Percentiles rank a stretch among this genome's conserved stretches.
phyloP scores from a whole-genome alignment of 53 echinoderm and acorn worm species.

The Arbacia lixula region DNA sequence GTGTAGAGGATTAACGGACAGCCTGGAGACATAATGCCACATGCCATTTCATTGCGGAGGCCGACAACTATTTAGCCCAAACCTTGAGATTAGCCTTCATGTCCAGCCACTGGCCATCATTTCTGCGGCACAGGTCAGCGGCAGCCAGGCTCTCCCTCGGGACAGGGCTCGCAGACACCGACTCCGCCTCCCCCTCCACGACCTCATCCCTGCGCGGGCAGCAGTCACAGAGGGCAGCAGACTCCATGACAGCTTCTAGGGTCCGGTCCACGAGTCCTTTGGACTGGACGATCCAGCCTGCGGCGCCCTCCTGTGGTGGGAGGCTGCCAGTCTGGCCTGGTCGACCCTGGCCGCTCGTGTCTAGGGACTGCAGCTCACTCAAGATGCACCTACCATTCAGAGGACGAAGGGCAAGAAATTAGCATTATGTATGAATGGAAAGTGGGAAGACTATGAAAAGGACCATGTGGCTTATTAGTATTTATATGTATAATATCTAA shows the following conservation, averaged over 20 bases:
- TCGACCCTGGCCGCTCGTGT: not conserved
- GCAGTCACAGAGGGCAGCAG: constrained; percentile 71
- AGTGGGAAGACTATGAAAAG: too few relatives aligned
- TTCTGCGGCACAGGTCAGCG: constrained; percentile 67
- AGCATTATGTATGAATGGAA: too few relatives aligned
- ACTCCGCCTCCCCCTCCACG: constrained; percentile 10
- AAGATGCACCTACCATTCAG: constrained; percentile 3
- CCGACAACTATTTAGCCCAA: too few relatives aligned
- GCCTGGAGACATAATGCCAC: too few relatives aligned
- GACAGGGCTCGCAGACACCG: constrained; percentile 52
- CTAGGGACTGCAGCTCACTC: constrained; percentile 26
- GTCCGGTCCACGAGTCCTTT: constrained; percentile 71
- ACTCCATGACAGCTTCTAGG: constrained; percentile 65
- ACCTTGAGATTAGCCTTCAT: constrained; percentile 77
- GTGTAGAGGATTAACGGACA: too few relatives aligned
- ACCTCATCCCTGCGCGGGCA: constrained; percentile 63
- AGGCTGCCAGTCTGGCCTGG: constrained; percentile 14
- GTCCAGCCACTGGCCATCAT: constrained; percentile 76
- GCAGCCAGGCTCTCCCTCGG: constrained; percentile 59
- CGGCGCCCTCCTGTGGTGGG: constrained; percentile 61
- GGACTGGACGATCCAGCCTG: constrained; percentile 52
- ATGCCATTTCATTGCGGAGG: not conserved
- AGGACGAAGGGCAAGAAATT: too few relatives aligned
- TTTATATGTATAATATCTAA: too few relatives aligned
- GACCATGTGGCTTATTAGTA: too few relatives aligned